Evolutionary conservation across 2,888 invertebrate genomes (phyloP).

Genomic region (Drosophila pegasa): DNA sequence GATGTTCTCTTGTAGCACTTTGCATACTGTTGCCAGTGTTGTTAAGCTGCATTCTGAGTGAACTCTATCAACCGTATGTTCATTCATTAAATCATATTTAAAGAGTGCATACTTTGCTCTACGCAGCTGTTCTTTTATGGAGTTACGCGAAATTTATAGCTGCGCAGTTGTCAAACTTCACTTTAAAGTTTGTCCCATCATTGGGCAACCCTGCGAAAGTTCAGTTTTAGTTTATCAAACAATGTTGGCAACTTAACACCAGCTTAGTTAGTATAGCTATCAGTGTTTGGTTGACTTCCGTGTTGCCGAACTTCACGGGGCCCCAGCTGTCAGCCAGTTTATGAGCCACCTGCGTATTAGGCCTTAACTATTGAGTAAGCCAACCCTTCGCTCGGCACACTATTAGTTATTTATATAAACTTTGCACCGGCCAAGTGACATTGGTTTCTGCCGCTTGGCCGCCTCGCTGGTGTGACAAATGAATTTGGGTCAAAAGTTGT

Average conservation of each 20-base stretch:
- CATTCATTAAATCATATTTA: conserved; percentile 3
- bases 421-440: conserved; percentile 33
- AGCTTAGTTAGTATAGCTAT: conserved; percentile 9
- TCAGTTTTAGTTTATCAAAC: not conserved
- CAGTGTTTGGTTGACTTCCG: not conserved
- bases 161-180: conserved; percentile 13
- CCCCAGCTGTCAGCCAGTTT: conserved; percentile 37
- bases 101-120: not conserved
- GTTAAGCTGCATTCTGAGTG: not conserved
- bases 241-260: not conserved
- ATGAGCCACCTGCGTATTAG: conserved; percentile 44
- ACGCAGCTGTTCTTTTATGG: conserved; percentile 3
- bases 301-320: conserved; percentile 30
- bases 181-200: not conserved
- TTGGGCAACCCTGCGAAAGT: not conserved
- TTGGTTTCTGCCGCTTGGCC: conserved; percentile 59
- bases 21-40: not conserved
- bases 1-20: not conserved
- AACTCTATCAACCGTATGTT: not conserved
- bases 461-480: conserved; percentile 68
- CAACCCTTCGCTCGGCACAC: conserved; percentile 34
- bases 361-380: conserved; percentile 2
- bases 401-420: conserved; percentile 73
- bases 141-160: not conserved
- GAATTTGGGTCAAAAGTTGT: conserved; percentile 77